Percentiles rank a stretch among this genome's conserved stretches.
These are phyloP conservation scores for Nestor notabilis DNA, from an alignment of 2,113 vertebrate species.

Conservation along the genomic window DNA sequence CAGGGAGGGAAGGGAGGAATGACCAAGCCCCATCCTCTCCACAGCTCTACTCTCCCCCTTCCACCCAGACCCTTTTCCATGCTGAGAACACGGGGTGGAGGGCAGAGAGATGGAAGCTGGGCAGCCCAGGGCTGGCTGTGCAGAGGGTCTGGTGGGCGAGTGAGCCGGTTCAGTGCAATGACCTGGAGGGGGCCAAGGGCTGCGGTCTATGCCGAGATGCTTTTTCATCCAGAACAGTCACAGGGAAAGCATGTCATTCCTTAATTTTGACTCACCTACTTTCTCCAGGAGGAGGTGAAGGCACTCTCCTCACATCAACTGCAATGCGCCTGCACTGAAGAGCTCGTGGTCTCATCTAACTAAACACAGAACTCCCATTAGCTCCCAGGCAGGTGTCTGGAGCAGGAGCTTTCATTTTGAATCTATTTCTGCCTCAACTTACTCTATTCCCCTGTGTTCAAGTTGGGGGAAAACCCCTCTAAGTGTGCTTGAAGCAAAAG, in stretches of 20 bases:
- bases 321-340: background rate
- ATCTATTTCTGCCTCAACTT: background rate
- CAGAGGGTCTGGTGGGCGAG: rapidly evolving
- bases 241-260: background rate
- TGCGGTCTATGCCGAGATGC: too few relatives aligned
- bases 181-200: too few relatives aligned
- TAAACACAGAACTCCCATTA: background rate
- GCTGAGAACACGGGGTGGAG: rapidly evolving
- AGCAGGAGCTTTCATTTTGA: background rate
- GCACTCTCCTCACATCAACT: background rate
- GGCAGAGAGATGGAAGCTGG: background rate
- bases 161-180: rapidly evolving
- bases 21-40: background rate
- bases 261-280: background rate
- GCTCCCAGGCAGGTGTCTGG: background rate
- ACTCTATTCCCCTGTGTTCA: background rate
- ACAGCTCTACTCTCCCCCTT: too few relatives aligned
- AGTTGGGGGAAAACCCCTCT: background rate
- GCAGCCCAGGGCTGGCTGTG: background rate
- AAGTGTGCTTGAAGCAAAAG: background rate
- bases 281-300: background rate
- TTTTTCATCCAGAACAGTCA: background rate
- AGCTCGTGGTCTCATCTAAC: background rate
- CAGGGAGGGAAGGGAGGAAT: background rate
- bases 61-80: background rate